Conservation (phyloP, 2,797 vertebrate genomes). For the Steatocranus sp. region DNA sequence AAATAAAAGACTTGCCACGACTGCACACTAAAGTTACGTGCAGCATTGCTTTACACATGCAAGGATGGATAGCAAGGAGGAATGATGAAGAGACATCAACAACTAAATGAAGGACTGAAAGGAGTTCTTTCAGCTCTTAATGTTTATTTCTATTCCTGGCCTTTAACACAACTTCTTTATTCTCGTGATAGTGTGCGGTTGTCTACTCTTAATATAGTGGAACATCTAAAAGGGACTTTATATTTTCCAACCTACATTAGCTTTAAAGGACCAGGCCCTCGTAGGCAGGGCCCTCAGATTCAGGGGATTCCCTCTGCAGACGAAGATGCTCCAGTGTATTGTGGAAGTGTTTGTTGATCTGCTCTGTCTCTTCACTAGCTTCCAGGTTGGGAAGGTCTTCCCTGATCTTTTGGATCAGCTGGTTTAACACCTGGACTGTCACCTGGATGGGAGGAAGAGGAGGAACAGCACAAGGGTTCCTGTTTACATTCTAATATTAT, state of each 20-base stretch:
- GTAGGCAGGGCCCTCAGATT: constrained; percentile 91
- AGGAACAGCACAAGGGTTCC: background rate
- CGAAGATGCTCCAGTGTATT: constrained; percentile 98
- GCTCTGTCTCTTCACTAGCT: constrained; percentile 96
- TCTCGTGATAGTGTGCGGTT: constrained; percentile 11
- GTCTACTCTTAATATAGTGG: constrained; percentile 25
- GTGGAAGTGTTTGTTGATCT: constrained; percentile 99
- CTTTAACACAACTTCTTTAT: constrained; percentile 23
- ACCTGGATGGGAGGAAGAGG: constrained; percentile 73
- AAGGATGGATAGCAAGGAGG: background rate
- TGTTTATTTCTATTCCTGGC: constrained; percentile 20
- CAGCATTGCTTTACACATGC: background rate
- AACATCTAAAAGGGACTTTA: constrained; percentile 5
- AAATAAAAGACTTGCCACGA: background rate
- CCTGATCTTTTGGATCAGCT: constrained; percentile 97
- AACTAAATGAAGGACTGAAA: background rate
- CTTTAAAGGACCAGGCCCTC: constrained; percentile 92
- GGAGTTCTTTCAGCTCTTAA: constrained; percentile 19
- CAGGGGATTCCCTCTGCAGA: constrained; percentile 90
- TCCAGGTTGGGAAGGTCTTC: constrained; percentile 98
- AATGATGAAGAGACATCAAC: background rate
- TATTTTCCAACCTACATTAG: background rate
- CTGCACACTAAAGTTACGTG: background rate
- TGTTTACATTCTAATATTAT: background rate
- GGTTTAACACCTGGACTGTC: constrained; percentile 96